Evolutionary conservation across 2,797 vertebrate species (phyloP).

Genomic region (Sphaeramia orbicularis): DNA sequence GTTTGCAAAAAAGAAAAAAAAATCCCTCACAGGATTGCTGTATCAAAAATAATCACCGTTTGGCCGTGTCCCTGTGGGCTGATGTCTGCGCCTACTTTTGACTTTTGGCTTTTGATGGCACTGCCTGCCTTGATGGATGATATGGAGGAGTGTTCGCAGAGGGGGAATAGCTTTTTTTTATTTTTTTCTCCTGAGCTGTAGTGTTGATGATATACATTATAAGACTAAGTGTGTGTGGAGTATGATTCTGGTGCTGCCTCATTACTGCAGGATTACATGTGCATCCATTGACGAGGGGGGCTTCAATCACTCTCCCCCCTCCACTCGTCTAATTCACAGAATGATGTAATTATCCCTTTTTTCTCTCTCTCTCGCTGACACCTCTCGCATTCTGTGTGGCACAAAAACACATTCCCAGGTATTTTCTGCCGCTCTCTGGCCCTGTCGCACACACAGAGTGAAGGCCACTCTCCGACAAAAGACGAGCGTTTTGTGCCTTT

Average conservation of each 20-base stretch:
- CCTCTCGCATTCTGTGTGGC: conserved; percentile 48
- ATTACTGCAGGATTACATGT: conserved; percentile 77
- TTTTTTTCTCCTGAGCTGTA: conserved; percentile 23
- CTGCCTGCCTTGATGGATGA: conserved; percentile 51
- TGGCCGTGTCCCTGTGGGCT: conserved; percentile 42
- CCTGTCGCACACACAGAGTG: conserved; percentile 40
- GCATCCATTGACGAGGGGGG: conserved; percentile 52
- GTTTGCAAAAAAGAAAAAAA: conserved; percentile 48
- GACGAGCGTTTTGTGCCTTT: conserved; percentile 75
- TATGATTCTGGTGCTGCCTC: conserved; percentile 66
- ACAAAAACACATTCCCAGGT: conserved; percentile 62
- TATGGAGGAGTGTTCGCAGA: conserved; percentile 49
- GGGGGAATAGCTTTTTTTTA: not conserved
- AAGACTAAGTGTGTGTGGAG: conserved; percentile 69
- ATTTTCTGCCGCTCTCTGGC: conserved; percentile 54
- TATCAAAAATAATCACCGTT: conserved; percentile 51
- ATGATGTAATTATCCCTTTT: conserved; percentile 74
- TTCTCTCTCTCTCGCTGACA: conserved; percentile 28
- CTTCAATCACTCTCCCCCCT: conserved; percentile 53
- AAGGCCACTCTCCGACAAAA: conserved; percentile 76
- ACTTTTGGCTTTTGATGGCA: conserved; percentile 59
- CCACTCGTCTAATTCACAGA: conserved; percentile 65
- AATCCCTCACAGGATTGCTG: conserved; percentile 52
- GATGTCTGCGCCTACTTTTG: conserved; percentile 55
- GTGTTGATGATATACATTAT: conserved; percentile 69